These are phyloP conservation scores for Caenorhabditis sp. DNA, from an alignment of 2,888 invertebrate genomes.

Conservation along the genomic window DNA sequence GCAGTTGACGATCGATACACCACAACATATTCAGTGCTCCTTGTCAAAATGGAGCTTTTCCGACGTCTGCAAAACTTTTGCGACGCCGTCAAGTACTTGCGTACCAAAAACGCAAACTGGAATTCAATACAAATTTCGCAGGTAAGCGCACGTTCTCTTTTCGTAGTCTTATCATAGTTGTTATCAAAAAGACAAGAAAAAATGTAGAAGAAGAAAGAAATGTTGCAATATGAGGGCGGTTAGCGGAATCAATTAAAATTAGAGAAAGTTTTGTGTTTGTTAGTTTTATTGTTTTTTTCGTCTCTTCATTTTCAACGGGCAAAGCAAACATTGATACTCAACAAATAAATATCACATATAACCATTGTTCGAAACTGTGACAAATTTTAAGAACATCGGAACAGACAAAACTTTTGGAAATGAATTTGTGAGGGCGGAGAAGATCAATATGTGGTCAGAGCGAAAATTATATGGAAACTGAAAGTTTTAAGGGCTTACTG, in stretches of 20 bases:
- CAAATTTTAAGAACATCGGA: background rate
- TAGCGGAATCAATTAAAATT: slow-evolving; percentile 8
- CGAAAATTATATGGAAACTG: background rate
- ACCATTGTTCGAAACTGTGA: background rate
- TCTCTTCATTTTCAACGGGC: background rate
- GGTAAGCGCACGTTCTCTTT: slow-evolving; percentile 17
- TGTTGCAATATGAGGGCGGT: background rate
- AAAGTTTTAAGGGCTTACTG: no score
- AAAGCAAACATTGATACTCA: background rate
- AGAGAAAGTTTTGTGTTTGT: background rate
- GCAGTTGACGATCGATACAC: slow-evolving; percentile 49
- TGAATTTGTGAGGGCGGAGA: background rate
- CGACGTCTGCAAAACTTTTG: slow-evolving; percentile 64
- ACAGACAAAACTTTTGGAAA: no score
- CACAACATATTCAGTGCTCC: slow-evolving; percentile 40
- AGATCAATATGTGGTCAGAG: no score
- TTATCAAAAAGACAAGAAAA: no score
- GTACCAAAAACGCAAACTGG: slow-evolving; percentile 47
- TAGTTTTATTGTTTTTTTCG: background rate
- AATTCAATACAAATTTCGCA: slow-evolving; percentile 49
- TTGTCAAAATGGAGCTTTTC: slow-evolving; percentile 56
- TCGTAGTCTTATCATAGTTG: background rate
- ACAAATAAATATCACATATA: background rate
- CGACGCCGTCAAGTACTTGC: slow-evolving; percentile 56
- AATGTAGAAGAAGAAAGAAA: no score